Evolutionary conservation across 2,888 invertebrate species (phyloP).

Genomic region (Azorinus chamasolen): DNA sequence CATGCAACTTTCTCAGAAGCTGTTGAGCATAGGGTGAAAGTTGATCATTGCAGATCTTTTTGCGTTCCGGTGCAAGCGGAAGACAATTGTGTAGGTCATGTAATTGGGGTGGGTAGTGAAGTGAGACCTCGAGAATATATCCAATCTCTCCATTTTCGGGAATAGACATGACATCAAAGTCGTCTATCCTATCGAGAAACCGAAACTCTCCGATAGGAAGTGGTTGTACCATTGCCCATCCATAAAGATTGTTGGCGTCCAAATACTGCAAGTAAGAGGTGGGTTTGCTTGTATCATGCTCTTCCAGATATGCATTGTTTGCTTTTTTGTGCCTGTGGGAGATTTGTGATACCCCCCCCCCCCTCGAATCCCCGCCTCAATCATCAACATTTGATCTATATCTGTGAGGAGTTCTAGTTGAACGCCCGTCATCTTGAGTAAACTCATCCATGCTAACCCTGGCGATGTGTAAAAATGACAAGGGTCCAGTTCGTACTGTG

Average conservation of each 20-base stretch:
- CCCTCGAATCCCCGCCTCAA: conserved; percentile 30
- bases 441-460: conserved; percentile 38
- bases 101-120: conserved; percentile 16
- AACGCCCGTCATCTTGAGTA: conserved; percentile 40
- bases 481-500: conserved; percentile 39
- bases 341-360: conserved; percentile 45
- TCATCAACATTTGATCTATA: conserved; percentile 26
- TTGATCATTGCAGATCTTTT: conserved; percentile 6
- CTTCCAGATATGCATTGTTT: conserved; percentile 40
- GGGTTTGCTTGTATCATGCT: conserved; percentile 25
- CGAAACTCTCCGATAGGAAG: conserved; percentile 17
- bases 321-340: conserved; percentile 40
- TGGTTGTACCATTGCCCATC: conserved; percentile 24
- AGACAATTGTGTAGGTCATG: conserved; percentile 28
- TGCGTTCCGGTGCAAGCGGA: conserved; percentile 22
- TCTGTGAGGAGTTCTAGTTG: conserved; percentile 44
- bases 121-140: conserved; percentile 24
- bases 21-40: conserved; percentile 23
- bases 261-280: conserved; percentile 33
- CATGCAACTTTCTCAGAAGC: conserved; percentile 18
- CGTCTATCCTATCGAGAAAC: conserved; percentile 15
- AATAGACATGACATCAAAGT: conserved; percentile 18
- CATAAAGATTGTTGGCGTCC: conserved; percentile 40
- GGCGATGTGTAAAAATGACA: conserved; percentile 48
- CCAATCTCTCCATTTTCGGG: conserved; percentile 18